Percentiles rank a stretch among this genome's conserved stretches.
phyloP scores from a whole-genome alignment of 2,113 vertebrate genomes.

The Odocoileus virginianus region DNA sequence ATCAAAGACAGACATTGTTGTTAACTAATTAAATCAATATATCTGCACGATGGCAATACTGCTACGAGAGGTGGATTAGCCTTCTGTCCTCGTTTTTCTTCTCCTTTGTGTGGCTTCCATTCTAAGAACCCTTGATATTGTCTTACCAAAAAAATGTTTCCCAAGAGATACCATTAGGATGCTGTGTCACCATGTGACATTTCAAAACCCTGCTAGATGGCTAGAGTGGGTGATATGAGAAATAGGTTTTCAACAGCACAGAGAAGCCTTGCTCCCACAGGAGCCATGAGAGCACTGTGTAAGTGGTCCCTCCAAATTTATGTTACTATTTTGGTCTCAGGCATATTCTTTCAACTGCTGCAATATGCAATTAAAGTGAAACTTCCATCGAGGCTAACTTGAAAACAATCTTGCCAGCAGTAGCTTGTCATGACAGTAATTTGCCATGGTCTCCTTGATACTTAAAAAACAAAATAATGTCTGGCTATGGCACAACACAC shows the following conservation, averaged over 20 bases:
- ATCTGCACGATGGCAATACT: constrained; percentile 76
- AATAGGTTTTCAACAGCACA: constrained; percentile 72
- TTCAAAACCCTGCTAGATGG: constrained; percentile 68
- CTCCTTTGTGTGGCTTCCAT: constrained; percentile 64
- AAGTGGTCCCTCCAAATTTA: constrained; percentile 71
- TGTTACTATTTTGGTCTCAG: constrained; percentile 76
- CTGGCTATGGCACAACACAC: background rate
- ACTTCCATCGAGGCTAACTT: constrained; percentile 62
- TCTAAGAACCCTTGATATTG: constrained; percentile 70
- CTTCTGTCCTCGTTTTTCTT: constrained; percentile 53
- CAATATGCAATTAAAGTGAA: constrained; percentile 75
- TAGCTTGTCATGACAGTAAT: constrained; percentile 48
- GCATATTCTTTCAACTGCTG: constrained; percentile 68
- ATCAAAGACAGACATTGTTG: constrained; percentile 62
- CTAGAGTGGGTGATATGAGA: constrained; percentile 70
- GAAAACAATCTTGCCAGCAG: constrained; percentile 69
- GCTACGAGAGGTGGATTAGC: constrained; percentile 67
- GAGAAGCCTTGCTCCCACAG: constrained; percentile 67
- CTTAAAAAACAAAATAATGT: constrained; percentile 20
- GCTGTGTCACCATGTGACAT: constrained; percentile 67
- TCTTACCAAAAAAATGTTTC: constrained; percentile 73
- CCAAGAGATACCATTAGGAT: constrained; percentile 79
- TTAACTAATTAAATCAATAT: constrained; percentile 81
- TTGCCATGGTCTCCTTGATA: constrained; percentile 54
- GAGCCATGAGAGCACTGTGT: constrained; percentile 69